phyloP scores from a whole-genome alignment of 2,113 vertebrate species.

The Syrmaticus mikado region DNA sequence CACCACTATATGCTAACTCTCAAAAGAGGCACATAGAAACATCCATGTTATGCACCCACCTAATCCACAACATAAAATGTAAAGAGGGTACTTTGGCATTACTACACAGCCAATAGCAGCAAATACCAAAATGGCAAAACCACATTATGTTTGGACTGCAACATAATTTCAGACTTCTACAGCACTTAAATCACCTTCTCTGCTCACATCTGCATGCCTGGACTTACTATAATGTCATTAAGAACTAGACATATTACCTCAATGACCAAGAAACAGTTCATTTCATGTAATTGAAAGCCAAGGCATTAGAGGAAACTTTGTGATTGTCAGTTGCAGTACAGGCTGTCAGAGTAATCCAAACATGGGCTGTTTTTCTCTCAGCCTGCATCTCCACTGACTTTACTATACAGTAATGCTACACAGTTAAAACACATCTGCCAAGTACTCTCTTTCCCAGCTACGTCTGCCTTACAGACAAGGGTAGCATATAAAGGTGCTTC shows the following conservation, averaged over 20 bases:
- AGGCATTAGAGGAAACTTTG: neutral
- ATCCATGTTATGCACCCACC: neutral
- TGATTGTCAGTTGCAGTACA: neutral
- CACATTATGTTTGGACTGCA: neutral
- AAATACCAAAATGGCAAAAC: neutral
- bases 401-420: neutral
- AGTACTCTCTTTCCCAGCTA: neutral
- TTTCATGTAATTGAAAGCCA: neutral
- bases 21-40: neutral
- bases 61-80: neutral
- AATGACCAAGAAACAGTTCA: neutral
- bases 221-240: neutral
- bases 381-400: neutral
- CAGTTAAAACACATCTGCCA: neutral
- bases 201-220: neutral
- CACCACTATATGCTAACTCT: neutral
- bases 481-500: fast-evolving
- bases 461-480: neutral
- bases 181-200: neutral
- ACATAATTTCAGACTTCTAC: neutral
- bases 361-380: neutral
- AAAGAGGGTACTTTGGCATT: neutral
- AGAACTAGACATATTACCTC: neutral
- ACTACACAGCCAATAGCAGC: neutral
- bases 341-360: neutral